Base-by-base conservation (phyloP, 2,113 vertebrate species). In the Labeo catla region DNA sequence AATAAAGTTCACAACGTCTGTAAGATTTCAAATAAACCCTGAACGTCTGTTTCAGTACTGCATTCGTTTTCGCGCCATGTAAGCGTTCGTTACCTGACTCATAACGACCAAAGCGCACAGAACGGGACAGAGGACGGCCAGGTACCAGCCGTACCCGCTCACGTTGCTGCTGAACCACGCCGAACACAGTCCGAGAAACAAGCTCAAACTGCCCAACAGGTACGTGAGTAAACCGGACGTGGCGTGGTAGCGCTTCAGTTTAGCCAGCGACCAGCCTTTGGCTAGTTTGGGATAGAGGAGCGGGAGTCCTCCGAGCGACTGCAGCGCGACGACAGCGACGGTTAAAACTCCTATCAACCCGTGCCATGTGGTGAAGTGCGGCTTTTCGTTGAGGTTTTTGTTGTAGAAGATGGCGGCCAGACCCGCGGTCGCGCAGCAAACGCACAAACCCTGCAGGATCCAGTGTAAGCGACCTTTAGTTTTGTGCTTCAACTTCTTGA, bases 1-100 rank as follows among this genome's bases (percentile, higher is more conserved):
- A 11, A 50, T 50, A 50, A 12, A 50, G 49, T 52, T 52, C 50
- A 4, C 39, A 39, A 39, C 39, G 39, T 39, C 39, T 39, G 39
- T 39, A 4, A 4, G 39, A 4, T 39, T 39, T 39, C 39, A 39
- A 39, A 39, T 39, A 28, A 28, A 28, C 28, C 28, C 28, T 1
- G 28, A 28, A 28, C 28, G 28, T 28, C 28, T 28, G 13, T 9
- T 66, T 98, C 94, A 98, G 13, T 96, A 97, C 91, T 97, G 95
- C 78, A 96, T 93, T 72, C 95, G 95, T 87, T 98, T 99, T 89
- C 95, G 97, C 70, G 96, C 96, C 87, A 97, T 91, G 90, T 99
- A 99, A 0, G 97, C 95, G 0, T 95, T 96, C 92, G 96, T 98
- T 83, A 99, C 96, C 91, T 99, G 98, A 91, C 94, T 98, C 97